A percentile compares a stretch with the other conserved stretches of the same genome.
Conservation (phyloP, 2,888 invertebrate species). For the Platycheirus rosarum region DNA sequence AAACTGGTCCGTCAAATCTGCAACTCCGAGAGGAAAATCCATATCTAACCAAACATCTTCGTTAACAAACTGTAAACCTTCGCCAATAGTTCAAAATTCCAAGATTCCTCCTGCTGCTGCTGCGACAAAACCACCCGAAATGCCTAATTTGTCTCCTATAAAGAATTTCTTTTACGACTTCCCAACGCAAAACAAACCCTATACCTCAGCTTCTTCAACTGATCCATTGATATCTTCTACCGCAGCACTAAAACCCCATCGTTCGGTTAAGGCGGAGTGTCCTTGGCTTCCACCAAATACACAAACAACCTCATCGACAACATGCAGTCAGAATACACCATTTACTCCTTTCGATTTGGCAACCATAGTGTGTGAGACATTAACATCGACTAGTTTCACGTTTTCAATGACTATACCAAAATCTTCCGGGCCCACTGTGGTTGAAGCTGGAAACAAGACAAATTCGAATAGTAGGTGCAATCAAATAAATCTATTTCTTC, state of each 20-base stretch:
- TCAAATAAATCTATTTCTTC: conserved; percentile 59
- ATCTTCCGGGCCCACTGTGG: conserved; percentile 36
- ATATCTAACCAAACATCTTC: not conserved
- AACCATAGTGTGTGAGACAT: conserved; percentile 38
- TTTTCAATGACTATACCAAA: conserved; percentile 70
- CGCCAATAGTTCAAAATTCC: not conserved
- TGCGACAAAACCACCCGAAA: conserved; percentile 5
- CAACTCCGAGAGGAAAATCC: not conserved
- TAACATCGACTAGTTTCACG: conserved; percentile 68
- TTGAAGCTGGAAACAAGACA: conserved; percentile 31
- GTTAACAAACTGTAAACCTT: not conserved
- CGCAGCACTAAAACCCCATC: conserved; percentile 25
- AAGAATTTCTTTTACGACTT: conserved; percentile 57
- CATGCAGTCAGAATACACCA: conserved; percentile 9
- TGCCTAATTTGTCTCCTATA: conserved; percentile 39
- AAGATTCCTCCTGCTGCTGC: conserved; percentile 8
- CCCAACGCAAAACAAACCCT: conserved; percentile 29
- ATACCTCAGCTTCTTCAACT: not conserved
- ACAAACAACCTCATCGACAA: conserved; percentile 1
- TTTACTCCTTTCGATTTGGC: conserved; percentile 45
- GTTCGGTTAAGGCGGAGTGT: conserved; percentile 52
- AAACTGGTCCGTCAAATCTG: conserved; percentile 34
- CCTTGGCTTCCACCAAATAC: conserved; percentile 50
- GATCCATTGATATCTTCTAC: conserved; percentile 48
- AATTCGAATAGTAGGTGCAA: conserved; percentile 29